A percentile compares a stretch with the other conserved stretches of the same genome.
These are phyloP conservation scores for Tupiocoris notatus DNA, from an alignment of 2,888 invertebrate genomes.

Conservation along the genomic window DNA sequence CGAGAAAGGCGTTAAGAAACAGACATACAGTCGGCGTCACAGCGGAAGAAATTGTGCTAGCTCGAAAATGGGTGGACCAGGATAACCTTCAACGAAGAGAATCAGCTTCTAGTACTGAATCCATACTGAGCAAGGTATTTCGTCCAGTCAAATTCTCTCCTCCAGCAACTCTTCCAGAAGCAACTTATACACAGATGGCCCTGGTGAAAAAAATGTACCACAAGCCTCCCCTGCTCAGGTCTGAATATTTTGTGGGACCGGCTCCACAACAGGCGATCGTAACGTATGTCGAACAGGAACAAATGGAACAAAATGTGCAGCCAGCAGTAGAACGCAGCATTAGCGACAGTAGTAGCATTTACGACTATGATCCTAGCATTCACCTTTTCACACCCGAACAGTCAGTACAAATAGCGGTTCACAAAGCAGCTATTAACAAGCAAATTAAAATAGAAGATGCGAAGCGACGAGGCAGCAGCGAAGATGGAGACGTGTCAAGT, in stretches of 20 bases:
- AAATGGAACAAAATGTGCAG: neutral
- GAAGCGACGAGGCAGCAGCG: constrained; percentile 47
- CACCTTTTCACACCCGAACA: constrained; percentile 54
- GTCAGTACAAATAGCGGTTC: constrained; percentile 54
- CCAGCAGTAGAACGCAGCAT: constrained; percentile 15
- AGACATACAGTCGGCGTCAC: constrained; percentile 84
- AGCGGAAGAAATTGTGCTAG: constrained; percentile 74
- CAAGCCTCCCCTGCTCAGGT: constrained; percentile 42
- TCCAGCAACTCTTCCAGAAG: constrained; percentile 37
- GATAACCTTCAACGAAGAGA: constrained; percentile 21
- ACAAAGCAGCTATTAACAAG: constrained; percentile 55
- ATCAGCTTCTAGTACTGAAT: constrained; percentile 36
- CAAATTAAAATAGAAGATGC: constrained; percentile 54
- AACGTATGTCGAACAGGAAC: constrained; percentile 34
- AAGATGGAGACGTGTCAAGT: constrained; percentile 50
- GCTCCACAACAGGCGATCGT: constrained; percentile 43
- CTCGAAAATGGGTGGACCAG: constrained; percentile 61
- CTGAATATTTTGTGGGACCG: constrained; percentile 46
- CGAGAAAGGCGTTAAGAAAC: constrained; percentile 60
- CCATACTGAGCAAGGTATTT: constrained; percentile 42
- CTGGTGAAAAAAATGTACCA: constrained; percentile 41
- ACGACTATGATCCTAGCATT: constrained; percentile 53
- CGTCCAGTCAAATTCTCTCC: constrained; percentile 47
- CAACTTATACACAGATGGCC: constrained; percentile 27
- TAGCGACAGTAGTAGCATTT: constrained; percentile 46